phyloP scores from a whole-genome alignment of 2,888 invertebrate species.

The Eumacrocentrus americanus region DNA sequence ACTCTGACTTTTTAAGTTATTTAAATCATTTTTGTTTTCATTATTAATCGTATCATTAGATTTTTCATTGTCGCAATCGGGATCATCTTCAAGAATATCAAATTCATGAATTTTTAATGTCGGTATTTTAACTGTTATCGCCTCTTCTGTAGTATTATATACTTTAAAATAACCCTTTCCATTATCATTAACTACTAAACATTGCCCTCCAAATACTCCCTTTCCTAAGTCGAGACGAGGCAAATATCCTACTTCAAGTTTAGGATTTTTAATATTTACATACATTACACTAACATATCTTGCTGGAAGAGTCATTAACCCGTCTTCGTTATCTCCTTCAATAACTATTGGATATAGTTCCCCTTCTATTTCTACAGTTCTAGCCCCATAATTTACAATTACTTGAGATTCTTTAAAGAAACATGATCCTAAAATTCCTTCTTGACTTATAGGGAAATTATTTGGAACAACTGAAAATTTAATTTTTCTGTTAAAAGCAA shows the following conservation, averaged over 20 bases:
- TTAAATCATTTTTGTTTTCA: too few species aligned
- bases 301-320: background rate
- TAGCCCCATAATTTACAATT: constrained; percentile 15
- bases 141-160: too few species aligned
- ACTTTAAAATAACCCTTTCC: too few species aligned
- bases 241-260: background rate
- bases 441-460: constrained; percentile 25
- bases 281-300: background rate
- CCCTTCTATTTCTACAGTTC: constrained; percentile 11
- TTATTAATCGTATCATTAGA: too few species aligned
- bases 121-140: too few species aligned
- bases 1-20: too few species aligned
- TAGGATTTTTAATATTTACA: constrained; percentile 2
- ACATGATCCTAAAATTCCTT: constrained; percentile 27
- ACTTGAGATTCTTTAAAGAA: constrained; percentile 24
- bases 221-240: too few species aligned
- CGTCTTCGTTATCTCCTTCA: background rate
- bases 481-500: constrained; percentile 3
- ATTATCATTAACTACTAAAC: too few species aligned
- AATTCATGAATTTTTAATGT: too few species aligned
- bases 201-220: too few species aligned
- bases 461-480: constrained; percentile 26
- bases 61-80: too few species aligned
- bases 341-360: background rate
- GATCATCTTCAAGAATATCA: too few species aligned